These are phyloP conservation scores for Ochropleura leucogaster DNA, from an alignment of 2,888 invertebrate species.

Conservation along the genomic window DNA sequence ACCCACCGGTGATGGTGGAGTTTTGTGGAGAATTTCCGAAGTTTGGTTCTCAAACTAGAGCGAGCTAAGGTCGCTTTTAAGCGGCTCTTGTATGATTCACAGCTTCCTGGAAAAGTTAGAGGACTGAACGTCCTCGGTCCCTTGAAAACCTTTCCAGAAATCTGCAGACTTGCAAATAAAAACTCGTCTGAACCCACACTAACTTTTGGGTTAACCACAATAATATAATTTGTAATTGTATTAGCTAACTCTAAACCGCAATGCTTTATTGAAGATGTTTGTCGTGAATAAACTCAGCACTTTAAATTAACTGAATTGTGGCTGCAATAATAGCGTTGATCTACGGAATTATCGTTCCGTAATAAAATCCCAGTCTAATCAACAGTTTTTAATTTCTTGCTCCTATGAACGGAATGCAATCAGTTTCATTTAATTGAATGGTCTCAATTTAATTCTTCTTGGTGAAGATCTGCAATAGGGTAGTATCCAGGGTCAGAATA, in stretches of 20 bases:
- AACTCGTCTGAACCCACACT: conserved; percentile 23
- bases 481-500: too few relatives aligned
- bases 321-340: not conserved
- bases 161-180: not conserved
- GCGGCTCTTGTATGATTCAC: too few relatives aligned
- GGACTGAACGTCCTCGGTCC: too few relatives aligned
- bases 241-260: conserved; percentile 53
- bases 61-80: too few relatives aligned
- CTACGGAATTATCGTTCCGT: conserved; percentile 2
- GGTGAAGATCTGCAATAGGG: not conserved
- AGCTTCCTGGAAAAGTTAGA: too few relatives aligned
- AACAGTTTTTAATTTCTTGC: conserved; percentile 11
- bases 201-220: conserved; percentile 29
- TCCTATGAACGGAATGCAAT: not conserved
- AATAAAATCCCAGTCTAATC: conserved; percentile 32
- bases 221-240: conserved; percentile 58
- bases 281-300: conserved; percentile 29
- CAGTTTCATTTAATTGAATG: conserved; percentile 19
- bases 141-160: not conserved
- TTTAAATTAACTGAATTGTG: conserved; percentile 19
- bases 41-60: too few relatives aligned
- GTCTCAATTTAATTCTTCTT: not conserved
- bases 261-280: conserved; percentile 41
- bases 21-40: too few relatives aligned
- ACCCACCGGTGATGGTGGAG: too few relatives aligned